Conservation (phyloP, 2,113 vertebrate genomes). For the Hippocampus mohnikei region DNA sequence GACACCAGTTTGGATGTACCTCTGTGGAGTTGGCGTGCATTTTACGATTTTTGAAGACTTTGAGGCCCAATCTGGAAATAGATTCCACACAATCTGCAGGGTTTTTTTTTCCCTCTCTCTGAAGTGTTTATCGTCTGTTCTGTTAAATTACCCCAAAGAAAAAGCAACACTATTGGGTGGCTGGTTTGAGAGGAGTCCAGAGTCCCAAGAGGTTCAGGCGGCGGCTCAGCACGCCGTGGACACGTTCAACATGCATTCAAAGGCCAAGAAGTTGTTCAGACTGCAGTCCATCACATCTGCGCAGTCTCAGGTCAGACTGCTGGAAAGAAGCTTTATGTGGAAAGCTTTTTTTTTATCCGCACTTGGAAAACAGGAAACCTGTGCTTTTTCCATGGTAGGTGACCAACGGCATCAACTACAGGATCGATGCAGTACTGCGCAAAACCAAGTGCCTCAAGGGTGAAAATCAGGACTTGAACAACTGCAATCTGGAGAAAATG, state of each 20-base stretch:
- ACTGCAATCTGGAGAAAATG: slow-evolving; percentile 44
- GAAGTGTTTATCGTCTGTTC: not conserved
- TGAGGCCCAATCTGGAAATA: not conserved
- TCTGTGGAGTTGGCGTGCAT: too few species aligned
- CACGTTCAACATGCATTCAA: slow-evolving; percentile 31
- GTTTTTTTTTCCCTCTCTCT: not conserved
- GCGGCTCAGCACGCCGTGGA: slow-evolving; percentile 32
- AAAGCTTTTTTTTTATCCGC: not conserved
- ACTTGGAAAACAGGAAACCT: not conserved
- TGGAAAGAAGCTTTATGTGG: too few species aligned
- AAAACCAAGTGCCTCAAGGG: slow-evolving; percentile 59
- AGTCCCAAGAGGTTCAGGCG: slow-evolving; percentile 25
- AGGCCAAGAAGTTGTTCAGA: slow-evolving; percentile 44
- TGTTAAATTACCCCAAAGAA: slow-evolving; percentile 7
- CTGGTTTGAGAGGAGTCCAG: slow-evolving; percentile 29
- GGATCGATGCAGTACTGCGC: slow-evolving; percentile 40
- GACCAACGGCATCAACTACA: slow-evolving; percentile 53
- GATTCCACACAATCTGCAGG: not conserved
- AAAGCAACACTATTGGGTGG: slow-evolving; percentile 30
- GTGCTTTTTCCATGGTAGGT: slow-evolving; percentile 24
- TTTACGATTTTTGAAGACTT: not conserved
- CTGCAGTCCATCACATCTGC: slow-evolving; percentile 39
- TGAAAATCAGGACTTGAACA: slow-evolving; percentile 46
- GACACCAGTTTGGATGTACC: too few species aligned
- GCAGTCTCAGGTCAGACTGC: slow-evolving; percentile 41